Conservation (phyloP, 2,888 invertebrate species). For the Erannis defoliaria region DNA sequence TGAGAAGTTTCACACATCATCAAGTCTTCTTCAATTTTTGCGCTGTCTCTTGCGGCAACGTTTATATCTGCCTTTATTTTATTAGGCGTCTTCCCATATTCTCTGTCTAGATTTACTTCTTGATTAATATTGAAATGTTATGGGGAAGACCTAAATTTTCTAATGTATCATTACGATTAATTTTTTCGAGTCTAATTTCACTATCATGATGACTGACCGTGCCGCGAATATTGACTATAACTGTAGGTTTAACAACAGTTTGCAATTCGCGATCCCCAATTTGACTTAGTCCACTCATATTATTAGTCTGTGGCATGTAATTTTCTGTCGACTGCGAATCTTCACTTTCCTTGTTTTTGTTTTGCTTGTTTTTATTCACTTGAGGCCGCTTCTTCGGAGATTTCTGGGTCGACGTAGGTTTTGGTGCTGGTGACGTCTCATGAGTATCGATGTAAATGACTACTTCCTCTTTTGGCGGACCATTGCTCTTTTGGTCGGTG, state of each 20-base stretch:
- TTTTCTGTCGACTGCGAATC: conserved; percentile 46
- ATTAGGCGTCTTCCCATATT: conserved; percentile 49
- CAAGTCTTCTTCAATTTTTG: conserved; percentile 66
- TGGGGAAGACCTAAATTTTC: conserved; percentile 58
- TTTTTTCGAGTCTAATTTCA: conserved; percentile 70
- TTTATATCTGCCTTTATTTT: conserved; percentile 61
- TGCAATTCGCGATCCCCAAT: conserved; percentile 81
- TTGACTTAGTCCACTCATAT: conserved; percentile 79
- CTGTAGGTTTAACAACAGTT: conserved; percentile 80
- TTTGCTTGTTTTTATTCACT: conserved; percentile 49
- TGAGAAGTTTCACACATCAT: conserved; percentile 68
- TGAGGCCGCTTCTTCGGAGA: conserved; percentile 62
- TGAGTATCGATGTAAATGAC: conserved; percentile 69
- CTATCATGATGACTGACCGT: conserved; percentile 73
- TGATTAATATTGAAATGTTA: conserved; percentile 81
- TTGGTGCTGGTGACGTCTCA: conserved; percentile 46
- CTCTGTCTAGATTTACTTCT: conserved; percentile 73
- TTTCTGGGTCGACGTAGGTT: conserved; percentile 58
- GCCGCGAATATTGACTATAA: conserved; percentile 79
- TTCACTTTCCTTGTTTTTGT: conserved; percentile 56
- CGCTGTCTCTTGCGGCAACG: conserved; percentile 49
- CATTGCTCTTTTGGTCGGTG: conserved; percentile 50
- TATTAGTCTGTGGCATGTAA: conserved; percentile 64
- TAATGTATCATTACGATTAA: conserved; percentile 57
- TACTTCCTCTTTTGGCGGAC: conserved; percentile 68